phyloP scores from a whole-genome alignment of 1,140 invertebrate genomes.

The Neoseiulus cucumeris region DNA sequence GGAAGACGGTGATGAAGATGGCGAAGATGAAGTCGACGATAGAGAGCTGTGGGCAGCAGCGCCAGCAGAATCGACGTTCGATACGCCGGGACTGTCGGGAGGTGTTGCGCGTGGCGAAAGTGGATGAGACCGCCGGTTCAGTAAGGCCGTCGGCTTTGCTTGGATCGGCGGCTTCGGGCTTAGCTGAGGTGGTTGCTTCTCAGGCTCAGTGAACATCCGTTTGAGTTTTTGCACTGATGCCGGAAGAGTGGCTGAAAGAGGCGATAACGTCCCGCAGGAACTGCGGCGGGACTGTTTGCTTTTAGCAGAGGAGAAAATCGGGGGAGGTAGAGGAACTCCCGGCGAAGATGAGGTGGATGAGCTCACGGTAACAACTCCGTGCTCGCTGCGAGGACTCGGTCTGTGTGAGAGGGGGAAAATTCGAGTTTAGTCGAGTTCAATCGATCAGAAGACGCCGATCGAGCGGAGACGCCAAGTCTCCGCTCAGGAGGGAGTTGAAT shows the following conservation, averaged over 20 bases:
- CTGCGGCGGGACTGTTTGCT: not conserved
- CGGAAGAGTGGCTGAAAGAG: not conserved
- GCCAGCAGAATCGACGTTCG: too few relatives aligned
- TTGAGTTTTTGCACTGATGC: not conserved
- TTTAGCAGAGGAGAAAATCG: not conserved
- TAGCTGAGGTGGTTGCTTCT: not conserved
- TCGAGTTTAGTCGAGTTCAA: not conserved
- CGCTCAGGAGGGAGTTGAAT: too few relatives aligned
- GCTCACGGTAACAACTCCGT: constrained; percentile 10
- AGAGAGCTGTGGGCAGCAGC: too few relatives aligned
- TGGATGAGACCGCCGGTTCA: not conserved
- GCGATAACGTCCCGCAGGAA: constrained; percentile 7
- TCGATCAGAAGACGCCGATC: too few relatives aligned
- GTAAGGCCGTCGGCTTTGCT: constrained; percentile 9
- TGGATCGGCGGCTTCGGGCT: constrained; percentile 5
- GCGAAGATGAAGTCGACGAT: too few relatives aligned
- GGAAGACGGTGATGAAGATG: too few relatives aligned
- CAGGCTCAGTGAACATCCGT: constrained; percentile 6
- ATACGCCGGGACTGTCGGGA: too few relatives aligned
- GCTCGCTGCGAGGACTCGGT: constrained; percentile 9
- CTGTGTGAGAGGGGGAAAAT: not conserved
- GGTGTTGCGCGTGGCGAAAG: too few relatives aligned
- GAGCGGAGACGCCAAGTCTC: too few relatives aligned
- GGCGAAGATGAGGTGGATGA: not conserved
- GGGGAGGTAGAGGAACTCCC: too few relatives aligned